Conservation (phyloP, 2,888 invertebrate genomes). For the Apeira syringaria region DNA sequence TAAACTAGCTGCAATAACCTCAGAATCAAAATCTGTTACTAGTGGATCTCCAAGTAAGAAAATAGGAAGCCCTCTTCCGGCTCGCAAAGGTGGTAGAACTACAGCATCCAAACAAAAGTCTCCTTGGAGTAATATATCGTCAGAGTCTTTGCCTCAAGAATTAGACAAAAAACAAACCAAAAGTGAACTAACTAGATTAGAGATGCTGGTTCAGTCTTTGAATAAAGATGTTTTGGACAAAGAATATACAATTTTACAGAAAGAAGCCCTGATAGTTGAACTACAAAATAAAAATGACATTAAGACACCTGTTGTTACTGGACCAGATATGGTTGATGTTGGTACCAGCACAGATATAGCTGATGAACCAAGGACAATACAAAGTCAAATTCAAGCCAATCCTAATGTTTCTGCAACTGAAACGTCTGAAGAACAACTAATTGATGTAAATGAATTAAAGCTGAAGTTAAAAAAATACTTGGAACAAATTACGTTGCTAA, state of each 20-base stretch:
- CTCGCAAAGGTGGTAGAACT: slow-evolving; percentile 68
- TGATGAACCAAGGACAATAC: slow-evolving; percentile 21
- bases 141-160: slow-evolving; percentile 64
- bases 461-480: slow-evolving; percentile 70
- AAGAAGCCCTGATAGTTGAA: slow-evolving; percentile 69
- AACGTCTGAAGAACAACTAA: slow-evolving; percentile 27
- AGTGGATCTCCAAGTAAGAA: slow-evolving; percentile 57
- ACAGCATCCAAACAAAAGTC: slow-evolving; percentile 70
- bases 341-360: slow-evolving; percentile 48
- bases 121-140: slow-evolving; percentile 71
- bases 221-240: slow-evolving; percentile 78
- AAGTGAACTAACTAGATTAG: slow-evolving; percentile 61
- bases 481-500: slow-evolving; percentile 80
- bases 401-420: slow-evolving; percentile 26
- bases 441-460: slow-evolving; percentile 53
- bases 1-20: slow-evolving; percentile 59
- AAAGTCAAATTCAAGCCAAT: slow-evolving; percentile 22
- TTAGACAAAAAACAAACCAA: slow-evolving; percentile 63
- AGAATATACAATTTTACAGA: slow-evolving; percentile 67
- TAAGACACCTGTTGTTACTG: slow-evolving; percentile 31
- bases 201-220: slow-evolving; percentile 68
- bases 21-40: slow-evolving; percentile 52
- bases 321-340: slow-evolving; percentile 44
- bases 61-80: slow-evolving; percentile 61
- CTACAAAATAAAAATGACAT: slow-evolving; percentile 45